phyloP scores from a whole-genome alignment of 2,797 vertebrate species.

The Silurus lanzhouensis region DNA sequence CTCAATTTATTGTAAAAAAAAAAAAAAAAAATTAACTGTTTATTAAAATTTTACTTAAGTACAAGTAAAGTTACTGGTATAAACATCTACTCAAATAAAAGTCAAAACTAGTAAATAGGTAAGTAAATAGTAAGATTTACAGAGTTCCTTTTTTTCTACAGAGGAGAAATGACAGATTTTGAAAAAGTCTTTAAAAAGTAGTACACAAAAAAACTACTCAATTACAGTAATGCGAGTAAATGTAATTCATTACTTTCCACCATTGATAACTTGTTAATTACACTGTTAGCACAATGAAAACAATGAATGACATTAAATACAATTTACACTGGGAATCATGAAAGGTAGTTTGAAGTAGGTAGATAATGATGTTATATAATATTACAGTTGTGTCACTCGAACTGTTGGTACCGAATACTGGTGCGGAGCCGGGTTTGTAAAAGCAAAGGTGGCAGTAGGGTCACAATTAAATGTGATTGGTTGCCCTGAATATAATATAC shows the following conservation, averaged over 20 bases:
- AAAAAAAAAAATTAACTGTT: too few relatives aligned
- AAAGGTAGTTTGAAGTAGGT: background rate
- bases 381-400: background rate
- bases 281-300: background rate
- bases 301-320: background rate
- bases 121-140: too few relatives aligned
- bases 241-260: too few relatives aligned
- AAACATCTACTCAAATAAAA: too few relatives aligned
- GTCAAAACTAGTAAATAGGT: too few relatives aligned
- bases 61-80: too few relatives aligned
- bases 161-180: too few relatives aligned
- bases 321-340: background rate
- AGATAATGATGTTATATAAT: background rate
- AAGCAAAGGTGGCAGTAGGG: background rate
- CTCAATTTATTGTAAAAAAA: too few relatives aligned
- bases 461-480: background rate
- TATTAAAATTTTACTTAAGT: too few relatives aligned
- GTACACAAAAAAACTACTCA: too few relatives aligned
- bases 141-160: too few relatives aligned
- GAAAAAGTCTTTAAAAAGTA: background rate
- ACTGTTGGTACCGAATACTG: background rate
- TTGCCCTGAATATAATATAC: background rate
- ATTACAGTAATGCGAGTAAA: too few relatives aligned
- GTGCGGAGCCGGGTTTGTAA: background rate
- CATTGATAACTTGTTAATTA: background rate